phyloP scores from a whole-genome alignment of 2,113 vertebrate species.

The Apodemus sylvaticus region DNA sequence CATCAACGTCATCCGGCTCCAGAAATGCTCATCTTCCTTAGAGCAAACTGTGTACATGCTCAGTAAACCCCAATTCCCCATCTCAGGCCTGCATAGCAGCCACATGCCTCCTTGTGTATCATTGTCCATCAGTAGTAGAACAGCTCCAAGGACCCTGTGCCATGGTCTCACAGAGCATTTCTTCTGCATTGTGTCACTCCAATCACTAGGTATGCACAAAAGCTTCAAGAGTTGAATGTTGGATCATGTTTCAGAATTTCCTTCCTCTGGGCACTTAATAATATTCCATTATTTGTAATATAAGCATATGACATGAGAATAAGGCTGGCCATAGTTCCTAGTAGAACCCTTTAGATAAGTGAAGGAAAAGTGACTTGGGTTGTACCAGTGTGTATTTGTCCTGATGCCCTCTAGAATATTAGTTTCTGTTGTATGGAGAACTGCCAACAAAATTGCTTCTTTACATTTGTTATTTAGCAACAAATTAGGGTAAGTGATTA shows the following conservation, averaged over 20 bases:
- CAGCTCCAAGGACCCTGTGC: too few relatives aligned
- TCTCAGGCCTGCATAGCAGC: accelerated
- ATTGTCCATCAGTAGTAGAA: not conserved
- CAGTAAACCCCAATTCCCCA: accelerated
- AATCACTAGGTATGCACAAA: not conserved
- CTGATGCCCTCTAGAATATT: not conserved
- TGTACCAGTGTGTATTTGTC: not conserved
- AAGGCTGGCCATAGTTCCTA: not conserved
- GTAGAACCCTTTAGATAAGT: not conserved
- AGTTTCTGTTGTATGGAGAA: not conserved
- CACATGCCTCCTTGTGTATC: not conserved
- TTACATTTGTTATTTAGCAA: not conserved
- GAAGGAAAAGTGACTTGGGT: not conserved
- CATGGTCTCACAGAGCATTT: not conserved
- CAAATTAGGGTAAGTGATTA: not conserved
- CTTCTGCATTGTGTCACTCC: not conserved
- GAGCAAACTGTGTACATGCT: not conserved
- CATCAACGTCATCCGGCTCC: not conserved
- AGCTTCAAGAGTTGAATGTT: not conserved
- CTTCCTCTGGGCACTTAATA: not conserved
- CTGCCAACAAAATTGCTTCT: not conserved
- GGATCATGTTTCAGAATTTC: not conserved
- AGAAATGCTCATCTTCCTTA: not conserved
- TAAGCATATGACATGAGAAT: not conserved
- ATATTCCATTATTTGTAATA: not conserved